phyloP scores from a whole-genome alignment of 2,797 vertebrate species.

The Galagoides demidoff region DNA sequence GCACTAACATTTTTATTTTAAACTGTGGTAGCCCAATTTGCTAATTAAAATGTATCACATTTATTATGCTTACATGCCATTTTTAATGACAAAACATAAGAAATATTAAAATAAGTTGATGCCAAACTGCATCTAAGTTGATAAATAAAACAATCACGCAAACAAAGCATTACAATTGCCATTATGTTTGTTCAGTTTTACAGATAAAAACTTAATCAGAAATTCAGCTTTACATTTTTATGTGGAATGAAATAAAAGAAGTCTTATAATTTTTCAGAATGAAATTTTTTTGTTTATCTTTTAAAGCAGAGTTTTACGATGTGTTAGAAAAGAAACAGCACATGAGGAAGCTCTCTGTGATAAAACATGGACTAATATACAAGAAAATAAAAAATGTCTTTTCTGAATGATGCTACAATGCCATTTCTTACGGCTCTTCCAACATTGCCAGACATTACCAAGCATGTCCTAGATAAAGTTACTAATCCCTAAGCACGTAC shows the following conservation, averaged over 20 bases:
- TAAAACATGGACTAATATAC: not conserved
- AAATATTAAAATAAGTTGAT: conserved; percentile 28
- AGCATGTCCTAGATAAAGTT: not conserved
- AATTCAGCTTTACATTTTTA: conserved; percentile 16
- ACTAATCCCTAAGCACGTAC: not conserved
- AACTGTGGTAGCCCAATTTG: not conserved
- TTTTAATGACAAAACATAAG: not conserved
- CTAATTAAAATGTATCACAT: not conserved
- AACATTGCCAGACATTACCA: not conserved
- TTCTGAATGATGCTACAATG: not conserved
- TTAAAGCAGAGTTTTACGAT: not conserved
- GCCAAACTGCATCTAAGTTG: not conserved
- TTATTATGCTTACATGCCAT: not conserved
- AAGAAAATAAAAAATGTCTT: not conserved
- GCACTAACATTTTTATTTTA: conserved; percentile 20
- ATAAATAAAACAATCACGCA: conserved; percentile 43
- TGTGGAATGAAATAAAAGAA: not conserved
- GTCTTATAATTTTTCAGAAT: not conserved
- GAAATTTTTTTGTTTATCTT: not conserved
- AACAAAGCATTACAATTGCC: not conserved
- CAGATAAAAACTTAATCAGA: not conserved
- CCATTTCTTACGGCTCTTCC: not conserved
- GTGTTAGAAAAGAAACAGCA: conserved; percentile 14
- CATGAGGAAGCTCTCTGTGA: not conserved
- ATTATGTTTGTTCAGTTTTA: not conserved